A percentile compares a stretch with the other conserved stretches of the same genome.
Evolutionary conservation across 2,888 invertebrate genomes (phyloP).

Genomic region (Pachymerium ferrugineum): DNA sequence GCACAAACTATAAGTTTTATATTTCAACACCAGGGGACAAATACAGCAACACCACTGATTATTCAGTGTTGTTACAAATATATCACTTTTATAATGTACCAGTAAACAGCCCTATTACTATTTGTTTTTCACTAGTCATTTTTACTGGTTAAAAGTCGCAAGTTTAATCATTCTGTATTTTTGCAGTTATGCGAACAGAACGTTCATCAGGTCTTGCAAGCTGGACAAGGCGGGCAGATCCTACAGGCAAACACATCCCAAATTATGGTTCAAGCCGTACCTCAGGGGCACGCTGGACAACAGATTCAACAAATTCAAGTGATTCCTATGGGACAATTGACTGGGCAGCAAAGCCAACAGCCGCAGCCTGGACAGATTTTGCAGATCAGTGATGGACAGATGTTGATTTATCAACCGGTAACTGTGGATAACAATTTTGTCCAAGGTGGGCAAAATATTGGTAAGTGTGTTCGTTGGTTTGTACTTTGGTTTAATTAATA

Average conservation of each 20-base stretch:
- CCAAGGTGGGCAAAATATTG: conserved; percentile 33
- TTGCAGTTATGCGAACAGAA: conserved; percentile 54
- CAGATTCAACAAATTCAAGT: conserved; percentile 67
- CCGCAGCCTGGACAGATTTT: conserved; percentile 60
- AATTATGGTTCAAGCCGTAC: conserved; percentile 64
- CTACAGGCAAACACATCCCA: conserved; percentile 51
- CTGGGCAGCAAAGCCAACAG: conserved; percentile 49
- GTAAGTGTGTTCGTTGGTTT: not conserved
- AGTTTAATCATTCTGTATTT: conserved; percentile 41
- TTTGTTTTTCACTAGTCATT: too few species aligned
- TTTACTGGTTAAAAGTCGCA: conserved; percentile 5
- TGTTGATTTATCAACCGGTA: conserved; percentile 79
- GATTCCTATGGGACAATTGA: conserved; percentile 54
- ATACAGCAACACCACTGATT: too few species aligned
- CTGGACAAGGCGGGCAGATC: conserved; percentile 39
- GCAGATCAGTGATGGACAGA: conserved; percentile 88
- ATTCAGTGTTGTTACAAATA: too few species aligned
- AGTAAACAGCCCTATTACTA: too few species aligned
- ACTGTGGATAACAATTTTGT: conserved; percentile 51
- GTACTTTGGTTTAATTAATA: not conserved
- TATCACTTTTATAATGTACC: too few species aligned
- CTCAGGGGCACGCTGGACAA: conserved; percentile 59
- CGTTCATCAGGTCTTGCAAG: conserved; percentile 37
- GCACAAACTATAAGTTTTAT: too few species aligned
- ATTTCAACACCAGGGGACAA: too few species aligned